These are phyloP conservation scores for Tragelaphus oryx DNA, from an alignment of 2,797 vertebrate genomes.

Conservation along the genomic window DNA sequence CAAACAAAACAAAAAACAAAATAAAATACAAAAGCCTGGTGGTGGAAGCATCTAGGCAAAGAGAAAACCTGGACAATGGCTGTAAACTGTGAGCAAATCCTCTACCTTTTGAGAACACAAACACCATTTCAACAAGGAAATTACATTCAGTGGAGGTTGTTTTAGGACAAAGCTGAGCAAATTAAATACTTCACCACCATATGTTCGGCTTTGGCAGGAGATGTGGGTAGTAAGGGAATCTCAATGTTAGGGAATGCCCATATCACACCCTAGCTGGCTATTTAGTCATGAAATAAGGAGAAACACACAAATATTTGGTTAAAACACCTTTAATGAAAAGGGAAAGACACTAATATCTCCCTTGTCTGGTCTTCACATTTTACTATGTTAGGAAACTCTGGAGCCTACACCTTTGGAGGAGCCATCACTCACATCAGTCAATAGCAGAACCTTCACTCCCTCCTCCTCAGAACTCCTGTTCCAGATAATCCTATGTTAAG, in stretches of 20 bases:
- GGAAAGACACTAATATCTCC: constrained; percentile 61
- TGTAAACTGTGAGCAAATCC: not conserved
- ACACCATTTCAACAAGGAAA: constrained; percentile 21
- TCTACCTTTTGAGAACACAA: constrained; percentile 13
- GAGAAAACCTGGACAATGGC: constrained; percentile 13
- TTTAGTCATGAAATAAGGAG: constrained; percentile 64
- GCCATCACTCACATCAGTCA: constrained; percentile 22
- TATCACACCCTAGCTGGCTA: constrained; percentile 58
- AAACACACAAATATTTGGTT: constrained; percentile 68
- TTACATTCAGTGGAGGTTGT: constrained; percentile 35
- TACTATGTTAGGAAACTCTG: constrained; percentile 66
- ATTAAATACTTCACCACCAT: constrained; percentile 60
- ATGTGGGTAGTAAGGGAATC: constrained; percentile 45
- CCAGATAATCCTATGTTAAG: constrained; percentile 67
- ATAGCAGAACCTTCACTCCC: not conserved
- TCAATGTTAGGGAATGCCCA: constrained; percentile 15
- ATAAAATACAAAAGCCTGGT: not conserved
- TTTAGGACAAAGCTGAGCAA: constrained; percentile 50
- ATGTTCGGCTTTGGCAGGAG: constrained; percentile 66
- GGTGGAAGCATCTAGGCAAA: not conserved
- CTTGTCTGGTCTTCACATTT: constrained; percentile 59
- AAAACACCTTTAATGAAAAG: constrained; percentile 75
- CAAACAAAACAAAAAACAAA: not conserved
- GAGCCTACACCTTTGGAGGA: constrained; percentile 52
- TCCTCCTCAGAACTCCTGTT: constrained; percentile 57